Evolutionary conservation across 2,797 vertebrate genomes (phyloP).

Genomic region (Tinamus major): DNA sequence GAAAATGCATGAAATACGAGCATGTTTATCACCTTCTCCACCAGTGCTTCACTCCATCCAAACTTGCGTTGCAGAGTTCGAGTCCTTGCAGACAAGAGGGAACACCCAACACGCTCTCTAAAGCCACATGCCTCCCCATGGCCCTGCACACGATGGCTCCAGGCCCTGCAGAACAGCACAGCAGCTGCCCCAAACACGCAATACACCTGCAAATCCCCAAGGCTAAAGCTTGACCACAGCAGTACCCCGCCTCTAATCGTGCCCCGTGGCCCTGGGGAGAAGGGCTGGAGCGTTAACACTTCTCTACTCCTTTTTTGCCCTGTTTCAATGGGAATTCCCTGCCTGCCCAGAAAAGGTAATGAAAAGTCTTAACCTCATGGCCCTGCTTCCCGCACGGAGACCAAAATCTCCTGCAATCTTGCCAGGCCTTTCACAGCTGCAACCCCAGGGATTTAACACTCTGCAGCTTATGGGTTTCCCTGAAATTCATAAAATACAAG

Average conservation of each 20-base stretch:
- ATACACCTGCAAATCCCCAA: not conserved
- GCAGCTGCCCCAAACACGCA: not conserved
- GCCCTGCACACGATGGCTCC: not conserved
- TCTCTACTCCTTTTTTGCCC: not conserved
- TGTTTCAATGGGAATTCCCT: not conserved
- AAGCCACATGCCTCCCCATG: not conserved
- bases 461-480: not conserved
- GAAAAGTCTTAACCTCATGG: not conserved
- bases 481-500: conserved; percentile 12
- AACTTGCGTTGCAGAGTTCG: not conserved
- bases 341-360: not conserved
- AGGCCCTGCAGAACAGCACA: not conserved
- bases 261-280: accelerated
- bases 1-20: not conserved
- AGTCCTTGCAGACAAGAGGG: not conserved
- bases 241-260: not conserved
- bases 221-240: not conserved
- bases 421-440: conserved; percentile 28
- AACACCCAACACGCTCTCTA: not conserved
- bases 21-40: not conserved
- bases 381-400: not conserved
- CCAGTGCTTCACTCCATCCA: too few relatives aligned
- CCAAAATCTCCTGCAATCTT: conserved; percentile 23
- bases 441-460: conserved; percentile 6
- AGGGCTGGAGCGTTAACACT: not conserved